These are phyloP conservation scores for Dasyornis broadbenti DNA, from an alignment of 2,113 vertebrate genomes.

Conservation along the genomic window DNA sequence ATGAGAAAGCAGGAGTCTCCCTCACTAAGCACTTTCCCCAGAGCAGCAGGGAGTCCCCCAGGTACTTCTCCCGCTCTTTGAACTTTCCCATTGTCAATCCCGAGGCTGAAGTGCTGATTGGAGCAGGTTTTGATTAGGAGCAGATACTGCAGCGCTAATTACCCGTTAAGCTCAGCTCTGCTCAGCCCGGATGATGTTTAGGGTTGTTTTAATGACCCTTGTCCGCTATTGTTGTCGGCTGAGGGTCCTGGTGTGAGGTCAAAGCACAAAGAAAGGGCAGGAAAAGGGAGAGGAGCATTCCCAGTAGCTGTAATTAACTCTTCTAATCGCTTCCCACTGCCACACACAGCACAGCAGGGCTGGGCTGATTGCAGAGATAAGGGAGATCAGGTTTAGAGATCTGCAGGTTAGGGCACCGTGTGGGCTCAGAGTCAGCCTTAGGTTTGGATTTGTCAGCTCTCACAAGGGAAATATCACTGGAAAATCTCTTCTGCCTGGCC, in stretches of 20 bases:
- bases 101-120: background rate
- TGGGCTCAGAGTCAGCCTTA: background rate
- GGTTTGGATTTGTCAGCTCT: background rate
- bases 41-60: background rate
- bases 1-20: background rate
- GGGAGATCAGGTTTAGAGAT: background rate
- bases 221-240: background rate
- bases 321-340: background rate
- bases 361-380: background rate
- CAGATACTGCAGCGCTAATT: background rate
- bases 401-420: background rate
- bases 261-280: background rate
- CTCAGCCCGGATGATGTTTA: background rate
- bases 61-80: background rate
- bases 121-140: background rate
- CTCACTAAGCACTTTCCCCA: background rate
- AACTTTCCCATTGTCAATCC: rapidly evolving
- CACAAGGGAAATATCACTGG: background rate
- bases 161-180: background rate
- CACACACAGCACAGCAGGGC: background rate
- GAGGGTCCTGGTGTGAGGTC: background rate
- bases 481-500: background rate
- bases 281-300: background rate
- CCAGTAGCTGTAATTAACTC: background rate
- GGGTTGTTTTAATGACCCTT: background rate